A percentile compares a stretch with the other conserved stretches of the same genome.
These are phyloP conservation scores for Drosophila anceps DNA, from an alignment of 2,888 invertebrate genomes.

Conservation along the genomic window DNA sequence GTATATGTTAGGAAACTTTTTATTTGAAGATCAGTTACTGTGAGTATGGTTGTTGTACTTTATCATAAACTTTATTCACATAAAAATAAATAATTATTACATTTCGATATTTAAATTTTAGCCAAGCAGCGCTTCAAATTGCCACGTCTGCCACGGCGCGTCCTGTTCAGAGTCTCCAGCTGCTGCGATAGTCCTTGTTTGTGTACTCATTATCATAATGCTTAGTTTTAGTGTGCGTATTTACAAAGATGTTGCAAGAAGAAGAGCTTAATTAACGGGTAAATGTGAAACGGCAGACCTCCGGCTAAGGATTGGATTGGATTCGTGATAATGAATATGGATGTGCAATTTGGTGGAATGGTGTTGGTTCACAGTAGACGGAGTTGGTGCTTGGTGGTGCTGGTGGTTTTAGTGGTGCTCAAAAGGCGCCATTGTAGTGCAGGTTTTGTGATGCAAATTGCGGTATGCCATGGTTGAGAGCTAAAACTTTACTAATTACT, in stretches of 20 bases:
- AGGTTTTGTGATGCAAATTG: conserved; percentile 84
- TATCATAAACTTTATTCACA: conserved; percentile 78
- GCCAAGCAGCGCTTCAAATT: conserved; percentile 35
- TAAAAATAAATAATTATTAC: conserved; percentile 80
- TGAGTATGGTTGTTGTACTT: conserved; percentile 55
- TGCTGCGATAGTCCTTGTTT: conserved; percentile 30
- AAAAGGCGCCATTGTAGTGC: conserved; percentile 81
- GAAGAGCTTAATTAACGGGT: conserved; percentile 62
- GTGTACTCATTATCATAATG: conserved; percentile 51
- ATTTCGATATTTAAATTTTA: conserved; percentile 62
- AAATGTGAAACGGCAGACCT: conserved; percentile 39
- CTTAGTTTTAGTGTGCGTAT: conserved; percentile 74
- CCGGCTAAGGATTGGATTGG: conserved; percentile 30
- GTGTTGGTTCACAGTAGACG: conserved; percentile 39
- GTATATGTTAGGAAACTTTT: not conserved
- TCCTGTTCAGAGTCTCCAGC: conserved; percentile 19
- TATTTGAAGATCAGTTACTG: not conserved
- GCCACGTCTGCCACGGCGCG: conserved; percentile 16
- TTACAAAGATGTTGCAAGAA: conserved; percentile 73
- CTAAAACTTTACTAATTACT: conserved; percentile 92
- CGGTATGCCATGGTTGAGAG: conserved; percentile 90
- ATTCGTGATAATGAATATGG: conserved; percentile 42
- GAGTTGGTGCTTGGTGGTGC: conserved; percentile 38
- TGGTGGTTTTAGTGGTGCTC: conserved; percentile 64
- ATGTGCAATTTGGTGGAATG: conserved; percentile 47